Evolutionary conservation across 2,888 invertebrate genomes (phyloP), one percentile per base, ranked within the genome.

Genomic region (Cabera pusaria): DNA sequence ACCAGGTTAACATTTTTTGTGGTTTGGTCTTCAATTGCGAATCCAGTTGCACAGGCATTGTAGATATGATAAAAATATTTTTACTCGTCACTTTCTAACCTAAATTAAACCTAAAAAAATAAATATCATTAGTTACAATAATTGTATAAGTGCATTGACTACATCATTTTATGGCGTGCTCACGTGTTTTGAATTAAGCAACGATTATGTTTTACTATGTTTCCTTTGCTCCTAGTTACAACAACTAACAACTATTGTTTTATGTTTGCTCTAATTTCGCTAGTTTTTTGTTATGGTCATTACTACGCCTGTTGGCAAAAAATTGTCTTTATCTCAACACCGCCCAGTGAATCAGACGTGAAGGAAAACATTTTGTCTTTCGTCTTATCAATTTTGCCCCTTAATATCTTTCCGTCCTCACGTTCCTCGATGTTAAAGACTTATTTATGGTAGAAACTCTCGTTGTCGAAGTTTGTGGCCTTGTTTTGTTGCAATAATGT

Each of bases 181-280:
- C n/a, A n/a, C n/a, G n/a, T n/a, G n/a, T n/a, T n/a, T n/a, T n/a
- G n/a, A n/a, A n/a, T n/a, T n/a, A n/a, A n/a, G n/a, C n/a, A n/a
- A n/a, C n/a, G n/a, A n/a, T n/a, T n/a, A n/a, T 18, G 5, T 5
- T 6, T 23, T 5, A 14, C 14, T 14, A 9, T 5, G 52, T 2
- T 50, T 52, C 51, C 44, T 9, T 9, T 6, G 28, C 41, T 44
- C 41, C 46, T 31, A 41, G 41, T 20, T 40, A 37, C 17, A 41
- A 26, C 28, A 49, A 50, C 54, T 56, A 57, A 56, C 53, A 42
- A 35, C 46, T 52, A 49, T 58, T 61, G 63, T n/a, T n/a, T n/a
- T n/a, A n/a, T n/a, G n/a, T 67, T 67, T 68, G 60, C 44, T 62
- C 56, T 63, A 52, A 45, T 65, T 43, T 33, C 21, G 29, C 18